phyloP scores from a whole-genome alignment of 2,888 invertebrate genomes.

The Palloptera scutellata region DNA sequence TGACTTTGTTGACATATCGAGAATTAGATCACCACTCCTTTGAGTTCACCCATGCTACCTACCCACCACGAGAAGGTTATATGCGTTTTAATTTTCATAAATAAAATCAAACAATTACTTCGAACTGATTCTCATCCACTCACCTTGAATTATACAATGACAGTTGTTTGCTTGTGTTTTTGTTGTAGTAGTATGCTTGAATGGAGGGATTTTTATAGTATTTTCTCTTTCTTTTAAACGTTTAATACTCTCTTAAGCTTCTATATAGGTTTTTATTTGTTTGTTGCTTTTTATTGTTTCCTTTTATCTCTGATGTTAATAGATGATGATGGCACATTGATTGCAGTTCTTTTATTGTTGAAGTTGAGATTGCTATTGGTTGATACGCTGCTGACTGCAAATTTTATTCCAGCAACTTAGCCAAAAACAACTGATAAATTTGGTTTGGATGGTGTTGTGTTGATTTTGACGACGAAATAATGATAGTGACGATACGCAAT shows the following conservation, averaged over 20 bases:
- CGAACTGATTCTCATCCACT: too few species aligned
- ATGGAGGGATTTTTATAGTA: conserved; percentile 26
- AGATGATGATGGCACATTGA: conserved; percentile 36
- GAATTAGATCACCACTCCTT: too few species aligned
- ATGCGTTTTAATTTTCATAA: too few species aligned
- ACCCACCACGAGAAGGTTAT: too few species aligned
- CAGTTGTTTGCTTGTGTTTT: conserved; percentile 5
- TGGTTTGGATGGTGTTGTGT: conserved; percentile 8
- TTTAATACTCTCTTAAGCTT: conserved; percentile 30
- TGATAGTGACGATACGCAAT: neutral
- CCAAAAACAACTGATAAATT: conserved; percentile 2
- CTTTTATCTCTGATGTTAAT: conserved; percentile 22
- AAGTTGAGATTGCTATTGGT: neutral
- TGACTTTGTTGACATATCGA: too few species aligned
- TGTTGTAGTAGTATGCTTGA: conserved; percentile 15
- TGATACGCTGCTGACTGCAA: neutral
- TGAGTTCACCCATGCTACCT: too few species aligned
- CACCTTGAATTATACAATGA: neutral
- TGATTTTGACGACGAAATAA: conserved; percentile 2
- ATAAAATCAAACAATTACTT: too few species aligned
- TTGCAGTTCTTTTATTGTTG: conserved; percentile 26
- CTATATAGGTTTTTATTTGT: conserved; percentile 11
- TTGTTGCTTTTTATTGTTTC: conserved; percentile 4
- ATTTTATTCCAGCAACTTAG: neutral
- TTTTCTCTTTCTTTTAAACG: conserved; percentile 15